Evolutionary conservation across 2,888 invertebrate genomes (phyloP), one percentile per base, ranked within the genome.

Genomic region (Sturmia bella): DNA sequence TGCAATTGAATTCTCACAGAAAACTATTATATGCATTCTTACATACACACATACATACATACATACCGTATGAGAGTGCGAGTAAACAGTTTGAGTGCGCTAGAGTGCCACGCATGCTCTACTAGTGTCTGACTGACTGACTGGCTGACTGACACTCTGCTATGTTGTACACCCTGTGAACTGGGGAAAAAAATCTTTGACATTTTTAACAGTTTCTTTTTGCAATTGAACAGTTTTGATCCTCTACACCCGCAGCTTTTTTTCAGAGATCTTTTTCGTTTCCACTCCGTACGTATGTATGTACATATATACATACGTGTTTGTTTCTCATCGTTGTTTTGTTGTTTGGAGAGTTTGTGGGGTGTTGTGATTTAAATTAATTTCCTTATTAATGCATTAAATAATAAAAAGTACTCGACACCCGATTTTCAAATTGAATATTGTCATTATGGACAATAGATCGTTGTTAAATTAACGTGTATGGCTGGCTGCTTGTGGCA

Each of bases 301-400:
- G n/a, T n/a, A n/a, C n/a, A n/a, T n/a, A n/a, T n/a, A 6, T 27
- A 27, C 27, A 27, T 4, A 27, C 27, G 6, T 59, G 56, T 75
- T 81, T 84, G 80, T 84, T 86, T 88, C 87, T 87, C 87, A 88
- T 87, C 86, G 48, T 43, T 83, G 68, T 19, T 61, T 69, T 48
- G 39, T 64, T 78, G 24, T 56, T 6, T 39, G 13, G 12, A 54
- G 54, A 66, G 56, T 68, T 59, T 61, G 54, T 84, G 52, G 81
- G 80, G 79, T 72, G 84, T 57, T 87, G 88, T 85, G 88, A 88
- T 88, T 88, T 88, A 88, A 88, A 88, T 88, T 88, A 87, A 89
- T 88, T 88, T 88, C 88, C 88, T 88, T 89, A 88, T 88, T 88
- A 88, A 87, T 85, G 88, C 39, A 68, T 68, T 24, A 77, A 73